These are phyloP conservation scores for Agrochola litura DNA, from an alignment of 2,888 invertebrate genomes.

Conservation along the genomic window DNA sequence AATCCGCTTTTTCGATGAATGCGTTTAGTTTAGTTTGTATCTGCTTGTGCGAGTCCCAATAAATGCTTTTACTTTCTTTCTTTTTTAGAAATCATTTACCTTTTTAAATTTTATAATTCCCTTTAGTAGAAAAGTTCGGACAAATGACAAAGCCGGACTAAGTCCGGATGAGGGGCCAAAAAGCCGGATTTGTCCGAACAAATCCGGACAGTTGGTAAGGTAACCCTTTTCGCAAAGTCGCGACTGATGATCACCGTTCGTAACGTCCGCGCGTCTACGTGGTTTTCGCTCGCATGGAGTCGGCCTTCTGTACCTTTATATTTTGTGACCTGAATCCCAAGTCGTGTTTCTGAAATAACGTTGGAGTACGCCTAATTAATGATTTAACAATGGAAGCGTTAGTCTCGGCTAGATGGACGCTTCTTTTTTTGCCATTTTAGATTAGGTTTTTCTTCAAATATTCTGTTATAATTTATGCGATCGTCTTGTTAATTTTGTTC, in stretches of 20 bases:
- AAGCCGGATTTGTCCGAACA: background rate
- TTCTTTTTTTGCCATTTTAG: conserved; percentile 30
- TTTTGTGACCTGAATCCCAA: conserved; percentile 6
- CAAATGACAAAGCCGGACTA: background rate
- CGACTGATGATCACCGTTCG: background rate
- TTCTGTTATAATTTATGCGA: background rate
- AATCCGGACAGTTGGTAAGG: background rate
- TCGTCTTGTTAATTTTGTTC: background rate
- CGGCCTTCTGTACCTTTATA: conserved; percentile 9
- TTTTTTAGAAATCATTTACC: background rate
- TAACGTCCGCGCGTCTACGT: no score
- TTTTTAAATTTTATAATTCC: background rate
- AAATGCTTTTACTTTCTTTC: no score
- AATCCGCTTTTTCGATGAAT: background rate
- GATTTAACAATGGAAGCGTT: conserved; percentile 46
- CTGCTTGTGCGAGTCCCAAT: no score
- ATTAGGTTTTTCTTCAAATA: conserved; percentile 23
- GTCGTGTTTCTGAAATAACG: conserved; percentile 54
- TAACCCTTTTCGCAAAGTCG: background rate
- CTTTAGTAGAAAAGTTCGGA: background rate
- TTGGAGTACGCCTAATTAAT: conserved; percentile 53
- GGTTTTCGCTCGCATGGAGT: background rate
- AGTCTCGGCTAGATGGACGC: background rate
- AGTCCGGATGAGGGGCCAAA: background rate
- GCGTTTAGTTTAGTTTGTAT: no score